Evolutionary conservation across 2,113 vertebrate species (phyloP), one percentile per base, ranked within the genome.

Genomic region (Phoenicopterus ruber): DNA sequence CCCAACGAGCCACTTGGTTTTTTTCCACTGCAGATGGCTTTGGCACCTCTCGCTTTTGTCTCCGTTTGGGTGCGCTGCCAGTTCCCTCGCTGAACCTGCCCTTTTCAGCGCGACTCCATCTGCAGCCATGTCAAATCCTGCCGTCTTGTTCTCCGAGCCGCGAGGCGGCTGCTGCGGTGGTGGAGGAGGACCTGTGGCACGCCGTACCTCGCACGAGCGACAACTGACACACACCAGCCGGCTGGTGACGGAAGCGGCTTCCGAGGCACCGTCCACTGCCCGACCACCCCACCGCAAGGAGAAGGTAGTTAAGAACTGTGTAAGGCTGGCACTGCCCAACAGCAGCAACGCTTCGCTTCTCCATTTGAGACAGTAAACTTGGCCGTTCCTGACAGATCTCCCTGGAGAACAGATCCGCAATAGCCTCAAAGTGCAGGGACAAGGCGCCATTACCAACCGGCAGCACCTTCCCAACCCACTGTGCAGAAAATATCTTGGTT

Each of bases 11-110:
- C 88, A 20, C 90, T 66, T 77, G 93, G 70, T 34, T 80, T 93
- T 86, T 88, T 94, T 86, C 94, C 92, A 88, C 86, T 78, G 96
- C 96, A 95, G 96, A 96, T 90, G 92, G 94, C 90, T 93, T n/a
- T 88, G 92, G 96, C 96, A 88, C 66, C 82, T 90, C 90, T 90
- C 1, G 31, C 93, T 82, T 77, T 86, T 84, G 82, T 93, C 90
- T 94, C 81, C 0, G 2, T 61, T 61, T 13, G 96, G 95, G 87
- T 97, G 89, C 3, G 46, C 91, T 97, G 95, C 95, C 95, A 94
- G 89, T 4, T 96, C 95, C 38, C 57, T 29, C 88, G 63, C 77
- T 3, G 3, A 88, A 9, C 42, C 93, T 36, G 54, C 84, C 84
- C 69, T 55, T 38, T 62, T 32, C 90, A 36, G 79, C 34, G 0